Evolutionary conservation across 2,888 invertebrate species (phyloP), one percentile per base, ranked within the genome.

Genomic region (Dione juno): DNA sequence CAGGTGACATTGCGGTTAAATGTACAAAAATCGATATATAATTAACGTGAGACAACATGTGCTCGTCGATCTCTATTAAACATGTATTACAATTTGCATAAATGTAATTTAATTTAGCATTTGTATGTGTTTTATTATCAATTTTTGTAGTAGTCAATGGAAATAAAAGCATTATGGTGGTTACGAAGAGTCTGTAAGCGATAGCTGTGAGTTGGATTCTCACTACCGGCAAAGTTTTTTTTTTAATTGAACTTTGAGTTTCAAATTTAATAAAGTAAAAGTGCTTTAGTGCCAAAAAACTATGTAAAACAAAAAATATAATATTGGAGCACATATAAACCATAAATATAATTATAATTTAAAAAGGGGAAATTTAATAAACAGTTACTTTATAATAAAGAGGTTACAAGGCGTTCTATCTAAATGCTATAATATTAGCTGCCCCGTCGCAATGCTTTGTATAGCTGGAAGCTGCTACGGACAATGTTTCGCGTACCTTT

Each of bases 391-490:
- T 61, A 61, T 28, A 61, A 43, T 59, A 28, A 21, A 59, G 21
- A 59, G 10, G 43, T 10, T 43, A 28, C 43, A 61, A 45, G 35
- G 45, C 28, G 0, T 21, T n/a, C 28, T 35, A 45, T 45, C n/a
- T 45, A 45, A 45, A 61, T 16, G 28, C 6, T 45, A 10, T 11
- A 28, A 45, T 45, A 45, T 35, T 45, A 28, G 61, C 45, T 61
- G 6, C 43, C n/a, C 6, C n/a, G 54, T 54, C 54, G 61, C 59
- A 28, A 45, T 61, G 45, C 61, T 61, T 61, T 45, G 61, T 61
- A 61, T 61, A 45, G 61, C 61, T 61, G 61, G 11, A n/a, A 61
- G 61, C 61, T 16, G 61, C 45, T 45, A 35, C 61, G 45, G 61
- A 28, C 28, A 61, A 61, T 16, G 61, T 61, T 45, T 43, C 45